A percentile compares a stretch with the other conserved stretches of the same genome.
Conservation (phyloP, 2,797 vertebrate genomes). For the Protosalanx chinensis region DNA sequence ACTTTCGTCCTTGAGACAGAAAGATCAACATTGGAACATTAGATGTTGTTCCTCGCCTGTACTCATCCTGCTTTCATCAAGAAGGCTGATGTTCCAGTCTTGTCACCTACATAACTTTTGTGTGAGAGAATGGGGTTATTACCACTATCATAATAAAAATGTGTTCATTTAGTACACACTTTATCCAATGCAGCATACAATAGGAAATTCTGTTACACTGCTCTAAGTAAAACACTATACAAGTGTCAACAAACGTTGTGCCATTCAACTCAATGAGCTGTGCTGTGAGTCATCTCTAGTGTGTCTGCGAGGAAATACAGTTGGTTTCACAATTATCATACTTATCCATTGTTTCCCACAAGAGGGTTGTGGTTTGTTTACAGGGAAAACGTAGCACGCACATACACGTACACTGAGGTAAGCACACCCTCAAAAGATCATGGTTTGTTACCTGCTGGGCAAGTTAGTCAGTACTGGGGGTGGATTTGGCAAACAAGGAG, state of each 20-base stretch:
- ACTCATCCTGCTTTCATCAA: not conserved
- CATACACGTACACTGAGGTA: not conserved
- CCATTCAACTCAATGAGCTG: not conserved
- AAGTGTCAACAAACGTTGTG: not conserved
- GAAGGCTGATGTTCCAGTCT: not conserved
- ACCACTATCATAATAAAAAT: no score
- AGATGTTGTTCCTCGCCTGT: not conserved
- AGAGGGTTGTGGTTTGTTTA: not conserved
- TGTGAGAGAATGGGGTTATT: no score
- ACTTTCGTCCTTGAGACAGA: not conserved
- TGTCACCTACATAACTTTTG: no score
- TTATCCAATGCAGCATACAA: no score
- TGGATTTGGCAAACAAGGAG: no score
- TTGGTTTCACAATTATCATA: not conserved
- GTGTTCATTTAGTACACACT: no score
- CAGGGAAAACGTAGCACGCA: not conserved
- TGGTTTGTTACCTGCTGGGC: constrained; percentile 7
- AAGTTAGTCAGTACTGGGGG: constrained; percentile 10
- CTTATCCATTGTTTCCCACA: not conserved
- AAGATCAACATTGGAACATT: not conserved
- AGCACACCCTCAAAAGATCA: not conserved
- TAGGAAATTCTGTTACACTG: no score
- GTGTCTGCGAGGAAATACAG: not conserved
- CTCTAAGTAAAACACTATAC: no score
- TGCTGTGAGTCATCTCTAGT: not conserved